Conservation (phyloP, 2,888 invertebrate species). For the Leucophenga montana region DNA sequence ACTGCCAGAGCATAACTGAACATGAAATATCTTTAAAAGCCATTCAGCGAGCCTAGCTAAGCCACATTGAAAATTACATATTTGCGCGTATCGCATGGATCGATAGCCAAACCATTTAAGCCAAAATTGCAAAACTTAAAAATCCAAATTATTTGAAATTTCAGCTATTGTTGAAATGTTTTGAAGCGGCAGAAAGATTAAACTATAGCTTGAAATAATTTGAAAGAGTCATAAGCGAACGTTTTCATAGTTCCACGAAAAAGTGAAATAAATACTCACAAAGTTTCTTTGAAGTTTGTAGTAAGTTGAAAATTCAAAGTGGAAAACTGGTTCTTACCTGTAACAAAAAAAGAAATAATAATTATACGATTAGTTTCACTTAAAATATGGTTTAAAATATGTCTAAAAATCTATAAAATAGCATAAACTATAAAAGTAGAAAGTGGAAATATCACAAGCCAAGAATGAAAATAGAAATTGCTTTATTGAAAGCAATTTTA, state of each 20-base stretch:
- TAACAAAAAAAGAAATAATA: constrained; percentile 44
- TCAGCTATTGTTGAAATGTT: not conserved
- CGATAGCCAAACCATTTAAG: constrained; percentile 17
- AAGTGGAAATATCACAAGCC: not conserved
- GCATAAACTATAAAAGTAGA: too few relatives aligned
- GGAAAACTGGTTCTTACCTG: constrained; percentile 52
- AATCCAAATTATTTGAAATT: constrained; percentile 7
- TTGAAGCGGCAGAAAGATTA: not conserved
- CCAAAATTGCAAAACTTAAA: constrained; percentile 9
- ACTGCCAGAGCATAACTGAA: too few relatives aligned
- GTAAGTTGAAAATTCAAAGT: not conserved
- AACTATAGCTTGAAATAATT: too few relatives aligned
- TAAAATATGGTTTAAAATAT: constrained; percentile 22
- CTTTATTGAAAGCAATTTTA: too few relatives aligned
- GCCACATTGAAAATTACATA: constrained; percentile 15
- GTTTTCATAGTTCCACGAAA: not conserved
- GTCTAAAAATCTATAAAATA: not conserved
- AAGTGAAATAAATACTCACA: not conserved
- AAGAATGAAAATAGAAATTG: too few relatives aligned
- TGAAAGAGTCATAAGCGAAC: too few relatives aligned
- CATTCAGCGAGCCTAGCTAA: not conserved
- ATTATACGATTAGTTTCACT: constrained; percentile 39
- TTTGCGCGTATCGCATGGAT: constrained; percentile 10
- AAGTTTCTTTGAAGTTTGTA: not conserved
- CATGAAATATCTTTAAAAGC: not conserved